Conservation (phyloP, 2,113 vertebrate genomes). For the Melanerpes aurifrons region DNA sequence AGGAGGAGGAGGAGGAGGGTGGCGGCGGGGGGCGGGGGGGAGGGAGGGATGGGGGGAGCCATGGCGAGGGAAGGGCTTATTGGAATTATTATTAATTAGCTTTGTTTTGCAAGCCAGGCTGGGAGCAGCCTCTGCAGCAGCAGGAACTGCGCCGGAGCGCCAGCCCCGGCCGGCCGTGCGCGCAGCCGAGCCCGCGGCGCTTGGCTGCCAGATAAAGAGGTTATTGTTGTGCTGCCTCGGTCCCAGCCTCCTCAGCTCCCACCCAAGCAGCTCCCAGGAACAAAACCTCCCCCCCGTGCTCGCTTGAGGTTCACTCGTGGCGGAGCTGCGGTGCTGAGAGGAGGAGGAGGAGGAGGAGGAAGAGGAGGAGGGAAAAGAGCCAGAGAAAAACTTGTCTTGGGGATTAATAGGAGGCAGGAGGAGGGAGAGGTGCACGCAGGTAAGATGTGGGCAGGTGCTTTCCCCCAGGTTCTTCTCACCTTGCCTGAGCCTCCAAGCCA, state of each 20-base stretch:
- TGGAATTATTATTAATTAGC: conserved; percentile 40
- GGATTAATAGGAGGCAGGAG: conserved; percentile 65
- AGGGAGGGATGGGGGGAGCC: background rate
- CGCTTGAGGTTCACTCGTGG: conserved; percentile 37
- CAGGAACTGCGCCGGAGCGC: conserved; percentile 69
- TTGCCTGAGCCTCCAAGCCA: background rate
- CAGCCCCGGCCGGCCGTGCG: conserved; percentile 63
- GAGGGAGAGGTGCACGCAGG: conserved; percentile 78
- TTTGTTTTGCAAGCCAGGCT: conserved; percentile 66
- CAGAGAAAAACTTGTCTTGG: conserved; percentile 43
- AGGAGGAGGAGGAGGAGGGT: too few species aligned
- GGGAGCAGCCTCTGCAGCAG: conserved; percentile 48
- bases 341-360: conserved; percentile 18
- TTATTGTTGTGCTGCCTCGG: conserved; percentile 77
- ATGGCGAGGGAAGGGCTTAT: background rate
- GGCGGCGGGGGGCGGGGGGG: too few species aligned
- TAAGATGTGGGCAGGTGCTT: conserved; percentile 68
- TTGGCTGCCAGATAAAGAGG: conserved; percentile 82
- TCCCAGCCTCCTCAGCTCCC: conserved; percentile 66
- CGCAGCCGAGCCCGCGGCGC: conserved; percentile 58
- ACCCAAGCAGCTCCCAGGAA: conserved; percentile 62
- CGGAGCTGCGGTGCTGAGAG: conserved; percentile 39
- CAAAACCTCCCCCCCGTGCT: conserved; percentile 59
- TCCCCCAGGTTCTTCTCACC: background rate
- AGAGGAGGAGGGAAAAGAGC: background rate